phyloP scores from a whole-genome alignment of 2,113 vertebrate species.

The Xiphorhynchus elegans region DNA sequence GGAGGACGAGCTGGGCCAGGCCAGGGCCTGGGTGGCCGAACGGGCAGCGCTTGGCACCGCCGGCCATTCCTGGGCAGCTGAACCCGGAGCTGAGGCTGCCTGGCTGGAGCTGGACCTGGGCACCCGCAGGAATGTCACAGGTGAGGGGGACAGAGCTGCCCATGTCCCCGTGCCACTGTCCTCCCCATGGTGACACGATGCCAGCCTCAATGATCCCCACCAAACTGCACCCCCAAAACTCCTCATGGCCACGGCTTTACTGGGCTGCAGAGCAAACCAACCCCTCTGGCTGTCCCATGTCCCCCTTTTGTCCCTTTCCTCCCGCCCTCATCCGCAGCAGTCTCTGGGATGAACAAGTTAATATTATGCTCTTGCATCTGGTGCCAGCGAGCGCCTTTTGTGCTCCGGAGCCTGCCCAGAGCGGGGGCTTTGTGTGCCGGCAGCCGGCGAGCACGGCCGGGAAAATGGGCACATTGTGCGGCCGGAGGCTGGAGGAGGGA shows the following conservation, averaged over 20 bases:
- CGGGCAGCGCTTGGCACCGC: slow-evolving; percentile 12
- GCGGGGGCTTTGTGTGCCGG: background rate
- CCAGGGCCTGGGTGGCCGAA: slow-evolving; percentile 48
- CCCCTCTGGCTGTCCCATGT: rapidly evolving
- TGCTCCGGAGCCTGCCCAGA: background rate
- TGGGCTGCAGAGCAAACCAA: background rate
- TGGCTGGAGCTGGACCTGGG: slow-evolving; percentile 85
- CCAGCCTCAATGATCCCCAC: background rate
- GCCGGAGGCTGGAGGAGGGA: slow-evolving; percentile 10
- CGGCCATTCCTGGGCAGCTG: slow-evolving; percentile 66
- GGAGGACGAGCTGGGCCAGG: slow-evolving; percentile 47
- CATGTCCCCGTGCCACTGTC: background rate
- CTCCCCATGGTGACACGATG: rapidly evolving
- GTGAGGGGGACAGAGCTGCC: slow-evolving; percentile 40
- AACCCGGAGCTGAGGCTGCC: background rate
- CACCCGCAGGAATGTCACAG: slow-evolving; percentile 80
- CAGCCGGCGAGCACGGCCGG: rapidly evolving
- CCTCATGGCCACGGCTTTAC: background rate
- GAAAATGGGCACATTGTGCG: slow-evolving; percentile 58
- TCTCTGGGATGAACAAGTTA: background rate
- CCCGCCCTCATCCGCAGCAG: background rate
- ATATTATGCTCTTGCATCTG: slow-evolving; percentile 39
- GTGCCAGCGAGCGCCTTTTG: slow-evolving; percentile 40
- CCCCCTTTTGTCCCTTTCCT: background rate
- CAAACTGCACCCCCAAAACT: background rate